Conservation (phyloP, 2,888 invertebrate genomes). For the Leptopilina myrica region DNA sequence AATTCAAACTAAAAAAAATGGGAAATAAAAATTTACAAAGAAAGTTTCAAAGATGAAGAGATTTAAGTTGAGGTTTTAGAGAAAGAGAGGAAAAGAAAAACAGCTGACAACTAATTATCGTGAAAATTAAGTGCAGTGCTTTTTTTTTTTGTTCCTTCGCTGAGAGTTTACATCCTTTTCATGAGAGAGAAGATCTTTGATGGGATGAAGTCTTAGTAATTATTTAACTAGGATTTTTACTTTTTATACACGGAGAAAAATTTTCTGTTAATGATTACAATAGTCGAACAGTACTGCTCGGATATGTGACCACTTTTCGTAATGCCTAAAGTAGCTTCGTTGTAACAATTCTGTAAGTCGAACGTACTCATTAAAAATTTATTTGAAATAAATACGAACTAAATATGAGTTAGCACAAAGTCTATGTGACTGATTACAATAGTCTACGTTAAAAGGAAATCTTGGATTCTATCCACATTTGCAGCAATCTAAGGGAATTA, state of each 20-base stretch:
- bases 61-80: constrained; percentile 19
- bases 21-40: not conserved
- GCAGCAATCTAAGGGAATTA: no score
- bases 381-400: no score
- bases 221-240: constrained; percentile 65
- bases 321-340: no score
- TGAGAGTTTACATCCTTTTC: constrained; percentile 35
- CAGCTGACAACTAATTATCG: constrained; percentile 58
- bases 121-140: constrained; percentile 56
- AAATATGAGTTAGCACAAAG: no score
- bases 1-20: not conserved
- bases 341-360: no score
- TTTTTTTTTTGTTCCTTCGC: constrained; percentile 33
- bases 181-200: constrained; percentile 8
- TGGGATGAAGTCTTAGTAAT: constrained; percentile 54
- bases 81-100: constrained; percentile 1
- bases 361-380: no score
- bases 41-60: constrained; percentile 9
- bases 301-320: no score
- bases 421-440: no score
- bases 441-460: no score
- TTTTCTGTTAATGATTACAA: no score
- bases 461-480: no score
- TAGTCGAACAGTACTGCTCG: no score
- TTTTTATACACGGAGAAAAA: not conserved